phyloP scores from a whole-genome alignment of 1,140 invertebrate species.

The Leptoteleia sp. region DNA sequence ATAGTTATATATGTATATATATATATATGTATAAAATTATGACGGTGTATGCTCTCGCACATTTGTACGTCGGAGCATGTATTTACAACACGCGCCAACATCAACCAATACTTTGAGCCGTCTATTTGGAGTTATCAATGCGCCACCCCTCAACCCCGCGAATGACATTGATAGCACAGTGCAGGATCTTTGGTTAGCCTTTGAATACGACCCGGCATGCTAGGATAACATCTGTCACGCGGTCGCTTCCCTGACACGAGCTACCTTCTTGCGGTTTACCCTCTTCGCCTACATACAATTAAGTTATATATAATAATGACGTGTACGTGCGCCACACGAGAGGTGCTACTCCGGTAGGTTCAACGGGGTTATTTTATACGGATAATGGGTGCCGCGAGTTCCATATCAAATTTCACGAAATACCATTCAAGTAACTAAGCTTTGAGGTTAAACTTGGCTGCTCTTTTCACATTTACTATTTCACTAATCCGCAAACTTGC shows the following conservation, averaged over 20 bases:
- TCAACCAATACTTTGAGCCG: conserved; percentile 18
- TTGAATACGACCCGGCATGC: conserved; percentile 52
- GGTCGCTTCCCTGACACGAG: conserved; percentile 48
- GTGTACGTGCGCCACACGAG: conserved; percentile 56
- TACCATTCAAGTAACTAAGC: conserved; percentile 21
- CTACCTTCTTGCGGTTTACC: conserved; percentile 55
- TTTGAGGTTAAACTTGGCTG: not conserved
- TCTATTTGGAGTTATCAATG: conserved; percentile 19
- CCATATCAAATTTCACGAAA: conserved; percentile 48
- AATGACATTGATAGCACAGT: conserved; percentile 47
- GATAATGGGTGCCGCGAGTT: conserved; percentile 40
- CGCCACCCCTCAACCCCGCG: conserved; percentile 26
- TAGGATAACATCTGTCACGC: conserved; percentile 65
- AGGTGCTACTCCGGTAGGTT: conserved; percentile 48
- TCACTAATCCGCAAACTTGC: no score
- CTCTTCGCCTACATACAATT: conserved; percentile 63
- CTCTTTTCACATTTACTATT: not conserved
- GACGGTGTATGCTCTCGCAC: not conserved
- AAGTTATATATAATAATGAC: conserved; percentile 68
- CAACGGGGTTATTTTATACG: conserved; percentile 52
- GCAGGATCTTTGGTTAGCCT: conserved; percentile 53
- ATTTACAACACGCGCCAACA: not conserved
- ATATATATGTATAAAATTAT: conserved; percentile 6
- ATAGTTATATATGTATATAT: no score
- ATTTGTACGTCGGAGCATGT: not conserved